These are phyloP conservation scores for Aselliscus stoliczkanus DNA, from an alignment of 2,797 vertebrate species.

Conservation along the genomic window DNA sequence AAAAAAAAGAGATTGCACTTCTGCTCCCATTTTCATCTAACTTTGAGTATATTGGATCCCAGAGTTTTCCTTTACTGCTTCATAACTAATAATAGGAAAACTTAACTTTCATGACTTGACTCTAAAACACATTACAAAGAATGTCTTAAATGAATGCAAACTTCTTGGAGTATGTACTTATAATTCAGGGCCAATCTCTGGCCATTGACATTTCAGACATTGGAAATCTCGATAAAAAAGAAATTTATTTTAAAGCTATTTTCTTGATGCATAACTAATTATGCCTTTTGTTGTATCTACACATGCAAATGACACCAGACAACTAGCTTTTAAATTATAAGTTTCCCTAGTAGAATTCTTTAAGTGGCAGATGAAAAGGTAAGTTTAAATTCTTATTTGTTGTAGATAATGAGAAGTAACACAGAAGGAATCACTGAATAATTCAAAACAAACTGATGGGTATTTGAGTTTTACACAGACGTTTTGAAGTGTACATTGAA, in stretches of 20 bases:
- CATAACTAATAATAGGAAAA: background rate
- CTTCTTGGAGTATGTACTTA: background rate
- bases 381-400: background rate
- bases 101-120: background rate
- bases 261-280: slow-evolving; percentile 33
- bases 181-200: background rate
- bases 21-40: background rate
- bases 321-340: background rate
- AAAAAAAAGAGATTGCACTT: slow-evolving; percentile 16
- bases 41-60: background rate
- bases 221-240: background rate
- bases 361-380: background rate
- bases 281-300: background rate
- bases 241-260: background rate
- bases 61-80: background rate
- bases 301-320: background rate
- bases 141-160: background rate
- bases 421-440: background rate
- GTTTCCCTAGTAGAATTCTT: background rate
- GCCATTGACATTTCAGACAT: background rate
- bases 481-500: background rate
- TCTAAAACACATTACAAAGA: slow-evolving; percentile 23
- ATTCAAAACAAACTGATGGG: background rate
- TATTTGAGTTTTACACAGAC: background rate
- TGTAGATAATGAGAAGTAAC: slow-evolving; percentile 4